Conservation (phyloP, 2,113 vertebrate genomes). For the Cepphus grylle region DNA sequence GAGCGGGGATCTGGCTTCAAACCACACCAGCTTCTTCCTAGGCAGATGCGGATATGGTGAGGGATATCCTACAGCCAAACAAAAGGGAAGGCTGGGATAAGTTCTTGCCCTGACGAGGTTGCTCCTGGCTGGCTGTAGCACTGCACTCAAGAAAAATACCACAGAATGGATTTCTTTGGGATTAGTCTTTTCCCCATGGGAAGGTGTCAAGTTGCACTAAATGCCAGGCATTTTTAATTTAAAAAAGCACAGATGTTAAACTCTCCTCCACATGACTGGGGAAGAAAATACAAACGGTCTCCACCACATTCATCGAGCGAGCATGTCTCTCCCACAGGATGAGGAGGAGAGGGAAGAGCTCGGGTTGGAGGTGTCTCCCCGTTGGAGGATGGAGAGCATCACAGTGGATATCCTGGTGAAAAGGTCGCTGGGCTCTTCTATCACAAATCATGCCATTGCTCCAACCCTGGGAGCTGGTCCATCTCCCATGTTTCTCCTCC, state of each 20-base stretch:
- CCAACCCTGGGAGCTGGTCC: neutral
- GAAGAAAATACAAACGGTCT: neutral
- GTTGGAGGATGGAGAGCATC: rapidly evolving
- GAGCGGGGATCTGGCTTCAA: neutral
- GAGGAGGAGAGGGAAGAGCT: neutral
- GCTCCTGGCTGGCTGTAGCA: neutral
- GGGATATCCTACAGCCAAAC: neutral
- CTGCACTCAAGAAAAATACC: neutral
- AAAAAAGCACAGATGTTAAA: neutral
- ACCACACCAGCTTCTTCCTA: neutral
- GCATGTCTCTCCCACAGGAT: neutral
- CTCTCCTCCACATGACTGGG: rapidly evolving
- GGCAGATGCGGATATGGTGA: rapidly evolving
- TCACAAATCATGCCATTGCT: neutral
- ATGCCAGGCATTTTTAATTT: neutral
- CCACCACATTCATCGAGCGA: rapidly evolving
- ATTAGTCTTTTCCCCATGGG: neutral
- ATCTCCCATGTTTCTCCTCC: neutral
- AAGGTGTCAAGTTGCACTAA: neutral
- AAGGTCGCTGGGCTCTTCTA: neutral
- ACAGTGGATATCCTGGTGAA: neutral
- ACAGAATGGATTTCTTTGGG: neutral
- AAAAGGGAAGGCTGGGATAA: neutral
- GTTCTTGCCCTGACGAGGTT: neutral
- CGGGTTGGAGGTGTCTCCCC: rapidly evolving